Percentiles rank a stretch among this genome's conserved stretches.
These are phyloP conservation scores for Sitta carolinensis DNA, from an alignment of 2,797 vertebrate genomes.

Conservation along the genomic window DNA sequence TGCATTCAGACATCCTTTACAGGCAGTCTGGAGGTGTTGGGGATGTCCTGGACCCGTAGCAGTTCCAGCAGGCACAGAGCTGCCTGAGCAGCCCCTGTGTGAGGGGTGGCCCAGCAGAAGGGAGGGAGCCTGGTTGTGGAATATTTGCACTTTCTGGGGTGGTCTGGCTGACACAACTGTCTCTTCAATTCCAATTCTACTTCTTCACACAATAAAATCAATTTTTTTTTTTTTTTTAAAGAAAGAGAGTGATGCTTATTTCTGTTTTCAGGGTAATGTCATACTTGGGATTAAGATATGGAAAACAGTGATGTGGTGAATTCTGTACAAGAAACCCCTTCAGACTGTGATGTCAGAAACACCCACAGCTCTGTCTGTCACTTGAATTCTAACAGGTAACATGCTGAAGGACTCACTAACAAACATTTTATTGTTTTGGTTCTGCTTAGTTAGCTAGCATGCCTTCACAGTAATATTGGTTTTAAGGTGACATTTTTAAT, in stretches of 20 bases:
- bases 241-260: constrained; percentile 70
- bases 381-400: constrained; percentile 68
- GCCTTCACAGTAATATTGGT: neutral
- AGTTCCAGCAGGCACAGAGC: neutral
- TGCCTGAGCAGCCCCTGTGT: neutral
- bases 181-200: constrained; percentile 72
- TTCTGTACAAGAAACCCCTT: constrained; percentile 58
- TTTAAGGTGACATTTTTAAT: neutral
- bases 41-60: neutral
- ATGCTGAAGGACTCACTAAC: neutral
- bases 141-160: neutral
- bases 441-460: neutral
- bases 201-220: constrained; percentile 74
- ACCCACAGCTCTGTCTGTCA: constrained; percentile 21
- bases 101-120: neutral
- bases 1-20: neutral
- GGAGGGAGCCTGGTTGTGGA: neutral
- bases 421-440: neutral
- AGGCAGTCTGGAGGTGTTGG: neutral
- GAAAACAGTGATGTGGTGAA: constrained; percentile 74
- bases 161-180: neutral
- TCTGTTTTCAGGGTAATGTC: constrained; percentile 79
- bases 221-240: neutral
- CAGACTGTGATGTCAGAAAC: constrained; percentile 61
- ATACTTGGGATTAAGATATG: constrained; percentile 72